Percentiles rank a stretch among this genome's conserved stretches.
Conservation (phyloP, 2,888 invertebrate genomes). For the Drosophila silvestris region DNA sequence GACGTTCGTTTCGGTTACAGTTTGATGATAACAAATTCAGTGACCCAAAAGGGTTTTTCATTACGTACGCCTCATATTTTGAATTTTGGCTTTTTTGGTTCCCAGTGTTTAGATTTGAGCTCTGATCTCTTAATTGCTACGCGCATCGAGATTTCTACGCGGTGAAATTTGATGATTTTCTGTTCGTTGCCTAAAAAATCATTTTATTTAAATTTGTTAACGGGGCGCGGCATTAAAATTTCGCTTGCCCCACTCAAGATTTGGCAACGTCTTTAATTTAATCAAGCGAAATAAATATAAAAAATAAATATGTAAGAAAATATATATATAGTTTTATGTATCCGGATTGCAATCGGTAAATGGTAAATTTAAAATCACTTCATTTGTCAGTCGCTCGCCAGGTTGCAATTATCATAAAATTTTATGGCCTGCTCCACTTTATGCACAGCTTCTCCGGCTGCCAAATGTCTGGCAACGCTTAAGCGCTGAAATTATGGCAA, state of each 20-base stretch:
- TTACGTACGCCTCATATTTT: slow-evolving; percentile 71
- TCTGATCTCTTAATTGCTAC: slow-evolving; percentile 58
- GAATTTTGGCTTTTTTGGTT: slow-evolving; percentile 41
- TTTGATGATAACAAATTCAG: slow-evolving; percentile 76
- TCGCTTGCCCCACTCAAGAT: slow-evolving; percentile 37
- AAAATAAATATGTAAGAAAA: slow-evolving; percentile 28
- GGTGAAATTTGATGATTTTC: slow-evolving; percentile 41
- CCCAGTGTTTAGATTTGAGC: slow-evolving; percentile 49
- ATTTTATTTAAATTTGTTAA: slow-evolving; percentile 52
- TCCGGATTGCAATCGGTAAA: slow-evolving; percentile 39
- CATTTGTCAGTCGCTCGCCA: slow-evolving; percentile 74
- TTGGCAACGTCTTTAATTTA: slow-evolving; percentile 70
- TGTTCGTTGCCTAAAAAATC: slow-evolving; percentile 23
- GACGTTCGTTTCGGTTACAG: slow-evolving; percentile 79
- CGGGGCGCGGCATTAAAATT: slow-evolving; percentile 55
- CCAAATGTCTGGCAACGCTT: slow-evolving; percentile 58
- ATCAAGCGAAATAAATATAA: slow-evolving; percentile 57
- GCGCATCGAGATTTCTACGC: slow-evolving; percentile 49
- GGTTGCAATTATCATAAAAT: slow-evolving; percentile 82
- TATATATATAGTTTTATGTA: background rate
- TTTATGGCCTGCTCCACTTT: slow-evolving; percentile 78
- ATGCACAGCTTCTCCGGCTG: slow-evolving; percentile 47
- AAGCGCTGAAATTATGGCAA: slow-evolving; percentile 75
- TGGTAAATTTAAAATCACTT: slow-evolving; percentile 64
- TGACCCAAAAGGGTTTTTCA: slow-evolving; percentile 75